phyloP scores from a whole-genome alignment of 2,113 vertebrate genomes.

The Malurus cyaneus region DNA sequence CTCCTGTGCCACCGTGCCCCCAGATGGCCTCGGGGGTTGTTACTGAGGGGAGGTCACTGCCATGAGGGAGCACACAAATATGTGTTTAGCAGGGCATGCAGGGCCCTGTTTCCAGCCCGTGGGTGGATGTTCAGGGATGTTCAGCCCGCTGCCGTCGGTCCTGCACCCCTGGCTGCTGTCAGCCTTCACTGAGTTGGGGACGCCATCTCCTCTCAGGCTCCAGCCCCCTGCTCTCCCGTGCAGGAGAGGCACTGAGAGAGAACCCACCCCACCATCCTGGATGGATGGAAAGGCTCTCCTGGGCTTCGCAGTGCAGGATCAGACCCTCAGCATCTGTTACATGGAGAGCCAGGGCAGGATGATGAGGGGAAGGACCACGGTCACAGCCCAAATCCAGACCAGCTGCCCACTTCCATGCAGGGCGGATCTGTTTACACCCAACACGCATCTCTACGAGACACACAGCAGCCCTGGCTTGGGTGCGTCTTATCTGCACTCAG shows the following conservation, averaged over 20 bases:
- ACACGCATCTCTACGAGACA: accelerated
- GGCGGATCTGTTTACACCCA: neutral
- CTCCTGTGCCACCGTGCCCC: neutral
- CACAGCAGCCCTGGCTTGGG: neutral
- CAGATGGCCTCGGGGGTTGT: neutral
- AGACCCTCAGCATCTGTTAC: neutral
- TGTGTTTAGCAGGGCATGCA: neutral
- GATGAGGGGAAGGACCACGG: neutral
- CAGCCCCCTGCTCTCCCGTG: neutral
- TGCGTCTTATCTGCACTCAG: too few relatives aligned
- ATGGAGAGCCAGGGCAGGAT: neutral
- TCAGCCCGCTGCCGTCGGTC: neutral
- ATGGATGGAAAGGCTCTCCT: neutral
- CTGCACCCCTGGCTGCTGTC: neutral
- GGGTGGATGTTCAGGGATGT: neutral
- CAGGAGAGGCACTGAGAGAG: too few relatives aligned
- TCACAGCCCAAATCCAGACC: neutral
- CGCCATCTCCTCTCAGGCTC: neutral
- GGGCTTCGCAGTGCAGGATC: neutral
- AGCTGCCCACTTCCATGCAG: neutral
- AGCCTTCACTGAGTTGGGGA: neutral
- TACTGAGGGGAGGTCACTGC: neutral
- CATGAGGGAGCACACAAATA: neutral
- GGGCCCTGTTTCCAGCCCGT: neutral
- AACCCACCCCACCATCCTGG: accelerated